These are phyloP conservation scores for Dynastes maya DNA, from an alignment of 2,888 invertebrate species.

Conservation along the genomic window DNA sequence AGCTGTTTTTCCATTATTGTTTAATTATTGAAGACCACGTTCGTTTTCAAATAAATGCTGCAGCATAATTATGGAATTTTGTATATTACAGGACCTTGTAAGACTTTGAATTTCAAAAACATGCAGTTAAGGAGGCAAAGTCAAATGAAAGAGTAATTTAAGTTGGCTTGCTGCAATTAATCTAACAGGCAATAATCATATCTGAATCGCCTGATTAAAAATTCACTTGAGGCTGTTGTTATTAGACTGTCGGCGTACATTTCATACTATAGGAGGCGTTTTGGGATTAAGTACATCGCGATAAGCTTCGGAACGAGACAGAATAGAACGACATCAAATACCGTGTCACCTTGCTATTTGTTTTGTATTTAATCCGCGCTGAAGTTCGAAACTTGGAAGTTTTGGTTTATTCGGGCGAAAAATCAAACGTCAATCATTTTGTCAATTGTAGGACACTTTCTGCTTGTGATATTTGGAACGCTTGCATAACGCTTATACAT, in stretches of 20 bases:
- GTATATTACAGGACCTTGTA: no score
- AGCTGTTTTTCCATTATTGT: neutral
- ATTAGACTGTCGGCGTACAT: neutral
- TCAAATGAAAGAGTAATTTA: no score
- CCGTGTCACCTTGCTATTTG: neutral
- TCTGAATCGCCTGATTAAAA: neutral
- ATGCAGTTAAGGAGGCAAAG: no score
- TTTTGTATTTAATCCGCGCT: slow-evolving; percentile 2
- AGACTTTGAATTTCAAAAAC: no score
- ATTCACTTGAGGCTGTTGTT: slow-evolving; percentile 3
- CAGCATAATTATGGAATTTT: no score
- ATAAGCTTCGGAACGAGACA: slow-evolving; percentile 18
- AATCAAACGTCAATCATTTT: no score
- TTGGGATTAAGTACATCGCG: slow-evolving; percentile 33
- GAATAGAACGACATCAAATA: slow-evolving; percentile 1
- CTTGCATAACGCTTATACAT: no score
- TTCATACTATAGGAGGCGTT: neutral
- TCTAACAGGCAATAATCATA: neutral
- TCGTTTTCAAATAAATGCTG: no score
- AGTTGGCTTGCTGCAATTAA: no score
- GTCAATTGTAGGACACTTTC: no score
- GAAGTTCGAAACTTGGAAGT: neutral
- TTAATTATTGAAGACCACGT: neutral
- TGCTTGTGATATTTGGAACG: no score
- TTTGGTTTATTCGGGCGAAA: no score